Conservation (phyloP, 2,113 vertebrate species). For the Mus pahari region DNA sequence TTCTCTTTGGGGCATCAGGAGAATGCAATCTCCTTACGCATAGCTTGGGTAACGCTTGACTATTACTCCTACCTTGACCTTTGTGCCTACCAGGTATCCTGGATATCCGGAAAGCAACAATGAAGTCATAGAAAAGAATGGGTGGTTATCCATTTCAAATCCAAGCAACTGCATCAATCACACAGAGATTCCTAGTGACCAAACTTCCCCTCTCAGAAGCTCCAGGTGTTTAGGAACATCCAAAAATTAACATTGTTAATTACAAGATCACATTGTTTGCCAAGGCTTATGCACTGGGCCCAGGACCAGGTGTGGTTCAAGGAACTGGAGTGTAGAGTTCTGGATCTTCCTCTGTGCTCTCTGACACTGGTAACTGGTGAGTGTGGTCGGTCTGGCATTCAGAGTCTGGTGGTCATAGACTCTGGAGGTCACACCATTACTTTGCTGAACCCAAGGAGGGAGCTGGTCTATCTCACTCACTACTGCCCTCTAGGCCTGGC, state of each 20-base stretch:
- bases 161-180: neutral
- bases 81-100: neutral
- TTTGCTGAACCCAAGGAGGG: neutral
- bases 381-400: neutral
- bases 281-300: neutral
- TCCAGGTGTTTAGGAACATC: neutral
- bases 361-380: neutral
- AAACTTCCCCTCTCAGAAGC: neutral
- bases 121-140: neutral
- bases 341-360: neutral
- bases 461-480: neutral
- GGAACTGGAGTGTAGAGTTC: accelerated
- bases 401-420: neutral
- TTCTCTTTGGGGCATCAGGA: neutral
- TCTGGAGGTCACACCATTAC: neutral
- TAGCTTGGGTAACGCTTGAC: neutral
- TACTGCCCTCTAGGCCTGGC: accelerated
- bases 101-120: no score
- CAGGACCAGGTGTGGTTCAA: no score
- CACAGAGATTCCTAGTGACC: conserved; percentile 16
- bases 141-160: neutral
- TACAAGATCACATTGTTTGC: neutral
- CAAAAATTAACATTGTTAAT: conserved; percentile 28
- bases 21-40: neutral
- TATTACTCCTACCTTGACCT: neutral